Percentiles rank a stretch among this genome's conserved stretches.
phyloP scores from a whole-genome alignment of 2,797 vertebrate species.

The Tarsius wallacei region DNA sequence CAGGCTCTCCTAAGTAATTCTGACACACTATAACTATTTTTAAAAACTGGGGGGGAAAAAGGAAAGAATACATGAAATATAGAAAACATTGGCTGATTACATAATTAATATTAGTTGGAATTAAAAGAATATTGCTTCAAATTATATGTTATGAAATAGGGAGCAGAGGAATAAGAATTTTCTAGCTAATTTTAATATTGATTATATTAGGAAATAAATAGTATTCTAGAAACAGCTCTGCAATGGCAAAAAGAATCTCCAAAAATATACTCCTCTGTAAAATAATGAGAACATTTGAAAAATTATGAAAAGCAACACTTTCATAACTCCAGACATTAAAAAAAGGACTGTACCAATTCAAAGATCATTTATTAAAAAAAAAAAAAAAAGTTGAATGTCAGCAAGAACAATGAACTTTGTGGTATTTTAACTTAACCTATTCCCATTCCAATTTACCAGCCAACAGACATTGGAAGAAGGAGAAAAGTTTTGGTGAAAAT shows the following conservation, averaged over 20 bases:
- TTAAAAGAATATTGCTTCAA: neutral
- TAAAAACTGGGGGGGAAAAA: neutral
- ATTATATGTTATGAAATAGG: neutral
- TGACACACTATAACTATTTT: neutral
- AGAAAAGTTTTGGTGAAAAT: neutral
- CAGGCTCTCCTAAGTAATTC: neutral
- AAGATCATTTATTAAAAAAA: neutral
- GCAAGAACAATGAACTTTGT: neutral
- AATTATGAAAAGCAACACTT: neutral
- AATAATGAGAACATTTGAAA: neutral
- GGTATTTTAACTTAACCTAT: neutral
- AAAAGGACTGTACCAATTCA: neutral
- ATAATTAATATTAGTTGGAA: neutral
- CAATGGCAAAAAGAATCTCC: neutral
- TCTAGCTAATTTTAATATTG: neutral
- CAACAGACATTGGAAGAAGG: neutral
- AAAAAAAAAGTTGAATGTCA: neutral
- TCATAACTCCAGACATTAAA: slow-evolving; percentile 1
- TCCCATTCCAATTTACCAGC: neutral
- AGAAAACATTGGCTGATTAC: neutral
- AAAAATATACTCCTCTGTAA: neutral
- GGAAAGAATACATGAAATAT: neutral
- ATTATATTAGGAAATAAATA: neutral
- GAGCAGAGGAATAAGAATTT: neutral
- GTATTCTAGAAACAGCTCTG: neutral